These are phyloP conservation scores for Pseudomugil tenellus DNA, from an alignment of 2,797 vertebrate genomes.

Conservation along the genomic window DNA sequence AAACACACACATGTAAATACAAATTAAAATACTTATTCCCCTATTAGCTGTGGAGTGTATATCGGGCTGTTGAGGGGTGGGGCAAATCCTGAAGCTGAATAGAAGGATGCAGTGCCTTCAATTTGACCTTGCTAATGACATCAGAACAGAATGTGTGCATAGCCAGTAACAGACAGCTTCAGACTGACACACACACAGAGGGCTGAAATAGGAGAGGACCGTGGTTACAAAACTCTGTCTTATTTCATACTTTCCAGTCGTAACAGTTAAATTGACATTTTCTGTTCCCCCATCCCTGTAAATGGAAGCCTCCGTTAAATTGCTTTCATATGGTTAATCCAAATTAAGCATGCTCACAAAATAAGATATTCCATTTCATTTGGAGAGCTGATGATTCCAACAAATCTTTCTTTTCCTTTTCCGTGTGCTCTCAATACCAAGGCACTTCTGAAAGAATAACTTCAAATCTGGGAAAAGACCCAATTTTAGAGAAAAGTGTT, in stretches of 20 bases:
- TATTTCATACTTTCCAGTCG: slow-evolving; percentile 81
- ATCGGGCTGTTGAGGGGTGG: slow-evolving; percentile 33
- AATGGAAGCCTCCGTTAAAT: slow-evolving; percentile 77
- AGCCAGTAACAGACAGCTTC: slow-evolving; percentile 30
- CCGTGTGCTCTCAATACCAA: slow-evolving; percentile 54
- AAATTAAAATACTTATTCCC: slow-evolving; percentile 23
- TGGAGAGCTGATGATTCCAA: slow-evolving; percentile 73
- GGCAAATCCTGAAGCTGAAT: slow-evolving; percentile 53
- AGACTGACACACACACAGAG: slow-evolving; percentile 34
- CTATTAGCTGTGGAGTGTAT: slow-evolving; percentile 33
- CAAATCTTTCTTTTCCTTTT: slow-evolving; percentile 71
- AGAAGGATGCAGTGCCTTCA: slow-evolving; percentile 61
- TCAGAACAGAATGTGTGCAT: slow-evolving; percentile 42
- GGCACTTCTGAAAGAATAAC: slow-evolving; percentile 69
- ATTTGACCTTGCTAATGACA: slow-evolving; percentile 76
- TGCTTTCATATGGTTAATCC: slow-evolving; percentile 82
- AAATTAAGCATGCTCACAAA: slow-evolving; percentile 80
- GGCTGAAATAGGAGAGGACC: slow-evolving; percentile 45
- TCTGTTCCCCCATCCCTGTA: slow-evolving; percentile 69
- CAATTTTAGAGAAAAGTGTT: slow-evolving; percentile 68
- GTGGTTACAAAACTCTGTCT: slow-evolving; percentile 58
- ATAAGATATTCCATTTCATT: slow-evolving; percentile 80
- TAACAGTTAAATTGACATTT: slow-evolving; percentile 78
- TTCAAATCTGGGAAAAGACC: slow-evolving; percentile 66
- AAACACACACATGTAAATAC: slow-evolving; percentile 20